A percentile compares a stretch with the other conserved stretches of the same genome.
phyloP scores from a whole-genome alignment of 1,140 invertebrate genomes.

The Diachasma alloeum region DNA sequence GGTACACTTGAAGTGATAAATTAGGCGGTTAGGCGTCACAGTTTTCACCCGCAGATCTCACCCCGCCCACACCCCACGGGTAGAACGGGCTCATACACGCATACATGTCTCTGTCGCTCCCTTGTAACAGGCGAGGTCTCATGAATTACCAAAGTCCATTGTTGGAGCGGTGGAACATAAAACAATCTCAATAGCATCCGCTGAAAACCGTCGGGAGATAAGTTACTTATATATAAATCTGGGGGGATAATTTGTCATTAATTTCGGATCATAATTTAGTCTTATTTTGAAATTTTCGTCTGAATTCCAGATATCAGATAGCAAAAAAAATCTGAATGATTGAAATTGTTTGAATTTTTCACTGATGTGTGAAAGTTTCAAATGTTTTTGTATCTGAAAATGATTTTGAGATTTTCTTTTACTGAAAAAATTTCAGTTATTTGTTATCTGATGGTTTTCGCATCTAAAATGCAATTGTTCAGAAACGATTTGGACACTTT shows the following conservation, averaged over 20 bases:
- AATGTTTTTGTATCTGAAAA: no score
- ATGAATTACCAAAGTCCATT: constrained; percentile 61
- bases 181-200: constrained; percentile 37
- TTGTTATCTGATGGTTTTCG: no score
- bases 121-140: constrained; percentile 36
- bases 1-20: constrained; percentile 42
- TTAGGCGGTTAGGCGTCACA: constrained; percentile 56
- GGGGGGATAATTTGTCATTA: neutral
- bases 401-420: no score
- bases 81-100: neutral
- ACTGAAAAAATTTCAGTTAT: no score
- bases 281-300: neutral
- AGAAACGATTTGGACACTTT: no score
- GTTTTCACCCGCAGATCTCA: constrained; percentile 44
- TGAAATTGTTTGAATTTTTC: neutral
- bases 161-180: constrained; percentile 47
- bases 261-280: neutral
- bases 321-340: no score
- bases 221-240: neutral
- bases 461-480: no score
- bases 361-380: no score
- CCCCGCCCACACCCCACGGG: constrained; percentile 6
- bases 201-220: neutral
- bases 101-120: constrained; percentile 32
- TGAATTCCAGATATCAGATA: no score